These are phyloP conservation scores for Athetis lepigone DNA, from an alignment of 2,888 invertebrate genomes.

Conservation along the genomic window DNA sequence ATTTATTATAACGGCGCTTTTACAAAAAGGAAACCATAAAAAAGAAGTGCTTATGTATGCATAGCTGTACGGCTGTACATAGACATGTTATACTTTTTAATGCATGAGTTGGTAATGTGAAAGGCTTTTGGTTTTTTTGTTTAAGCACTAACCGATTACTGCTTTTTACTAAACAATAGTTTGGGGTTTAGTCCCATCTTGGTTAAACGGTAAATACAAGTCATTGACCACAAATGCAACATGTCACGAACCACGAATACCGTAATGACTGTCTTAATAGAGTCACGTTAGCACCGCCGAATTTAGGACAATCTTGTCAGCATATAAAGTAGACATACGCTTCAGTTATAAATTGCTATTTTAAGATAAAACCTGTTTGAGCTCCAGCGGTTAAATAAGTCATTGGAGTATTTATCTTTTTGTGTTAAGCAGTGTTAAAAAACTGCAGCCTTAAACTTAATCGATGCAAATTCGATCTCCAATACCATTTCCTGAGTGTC, in stretches of 20 bases:
- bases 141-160: constrained; percentile 48
- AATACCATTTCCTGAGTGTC: constrained; percentile 68
- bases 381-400: constrained; percentile 26
- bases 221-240: constrained; percentile 80
- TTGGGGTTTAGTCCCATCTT: constrained; percentile 61
- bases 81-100: constrained; percentile 28
- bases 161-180: constrained; percentile 68
- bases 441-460: constrained; percentile 54
- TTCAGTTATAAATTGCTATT: constrained; percentile 35
- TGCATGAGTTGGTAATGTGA: constrained; percentile 26
- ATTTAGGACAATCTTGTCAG: constrained; percentile 71
- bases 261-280: constrained; percentile 76
- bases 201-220: constrained; percentile 80
- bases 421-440: constrained; percentile 43
- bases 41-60: constrained; percentile 34
- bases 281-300: constrained; percentile 70
- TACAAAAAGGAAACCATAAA: constrained; percentile 42
- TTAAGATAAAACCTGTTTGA: constrained; percentile 36
- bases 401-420: constrained; percentile 34
- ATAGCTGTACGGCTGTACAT: constrained; percentile 33
- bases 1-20: constrained; percentile 40
- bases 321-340: constrained; percentile 48
- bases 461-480: constrained; percentile 47
- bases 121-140: constrained; percentile 47
- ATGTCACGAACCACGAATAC: constrained; percentile 79